Evolutionary conservation across 1,140 invertebrate genomes (phyloP).

Genomic region (Diorhabda sublineata): DNA sequence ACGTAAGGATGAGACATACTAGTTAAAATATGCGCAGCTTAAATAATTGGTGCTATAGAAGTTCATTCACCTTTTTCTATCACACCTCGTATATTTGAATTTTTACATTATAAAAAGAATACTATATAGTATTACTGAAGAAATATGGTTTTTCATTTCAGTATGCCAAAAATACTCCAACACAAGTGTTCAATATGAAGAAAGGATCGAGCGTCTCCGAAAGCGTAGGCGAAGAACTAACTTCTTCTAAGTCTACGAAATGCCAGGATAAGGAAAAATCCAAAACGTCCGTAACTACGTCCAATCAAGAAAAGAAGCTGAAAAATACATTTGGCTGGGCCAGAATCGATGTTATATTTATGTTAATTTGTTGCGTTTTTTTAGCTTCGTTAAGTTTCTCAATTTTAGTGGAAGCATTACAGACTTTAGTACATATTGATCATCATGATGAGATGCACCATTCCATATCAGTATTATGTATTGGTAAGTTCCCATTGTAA

Average conservation of each 20-base stretch:
- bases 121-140: too few relatives aligned
- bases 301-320: conserved; percentile 58
- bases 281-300: conserved; percentile 20
- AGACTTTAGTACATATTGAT: conserved; percentile 72
- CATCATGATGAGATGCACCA: conserved; percentile 72
- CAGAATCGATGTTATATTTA: conserved; percentile 77
- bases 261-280: conserved; percentile 34
- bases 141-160: conserved; percentile 6
- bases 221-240: conserved; percentile 20
- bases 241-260: conserved; percentile 6
- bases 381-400: conserved; percentile 80
- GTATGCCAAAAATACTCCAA: conserved; percentile 5
- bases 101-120: too few relatives aligned
- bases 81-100: too few relatives aligned
- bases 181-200: conserved; percentile 20
- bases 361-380: conserved; percentile 78
- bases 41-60: too few relatives aligned
- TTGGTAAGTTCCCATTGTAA: conserved; percentile 51
- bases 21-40: too few relatives aligned
- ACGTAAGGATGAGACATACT: too few relatives aligned
- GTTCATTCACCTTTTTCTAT: too few relatives aligned
- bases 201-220: conserved; percentile 15
- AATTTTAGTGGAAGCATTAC: conserved; percentile 73
- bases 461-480: conserved; percentile 56
- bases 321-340: conserved; percentile 91